phyloP scores from a whole-genome alignment of 2,113 vertebrate genomes.

The Atractosteus spatula region DNA sequence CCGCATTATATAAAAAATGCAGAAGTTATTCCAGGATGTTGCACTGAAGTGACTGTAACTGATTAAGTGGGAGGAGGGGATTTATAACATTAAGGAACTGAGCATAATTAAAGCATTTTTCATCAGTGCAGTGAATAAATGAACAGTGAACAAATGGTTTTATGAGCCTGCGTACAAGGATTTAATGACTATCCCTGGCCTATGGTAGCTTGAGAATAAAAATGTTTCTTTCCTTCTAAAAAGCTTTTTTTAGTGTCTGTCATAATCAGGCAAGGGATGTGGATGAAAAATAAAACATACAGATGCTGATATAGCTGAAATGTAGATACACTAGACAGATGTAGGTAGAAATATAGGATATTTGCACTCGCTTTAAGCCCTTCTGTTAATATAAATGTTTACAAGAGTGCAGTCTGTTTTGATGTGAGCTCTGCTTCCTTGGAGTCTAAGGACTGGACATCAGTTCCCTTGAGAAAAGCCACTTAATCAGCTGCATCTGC shows the following conservation, averaged over 20 bases:
- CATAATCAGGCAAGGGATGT: background rate
- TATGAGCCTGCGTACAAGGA: background rate
- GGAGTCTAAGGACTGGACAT: slow-evolving; percentile 9
- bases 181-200: slow-evolving; percentile 1
- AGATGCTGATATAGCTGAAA: too few species aligned
- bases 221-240: background rate
- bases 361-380: background rate
- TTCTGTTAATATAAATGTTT: background rate
- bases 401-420: background rate
- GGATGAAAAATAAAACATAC: background rate
- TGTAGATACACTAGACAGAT: background rate
- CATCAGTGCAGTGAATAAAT: background rate
- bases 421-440: background rate
- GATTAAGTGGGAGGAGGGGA: background rate
- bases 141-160: background rate
- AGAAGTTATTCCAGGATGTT: background rate
- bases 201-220: background rate
- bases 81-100: background rate
- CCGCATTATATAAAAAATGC: background rate
- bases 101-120: background rate
- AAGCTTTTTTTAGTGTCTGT: background rate
- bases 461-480: slow-evolving; percentile 10
- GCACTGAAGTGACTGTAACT: background rate
- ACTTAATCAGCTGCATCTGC: slow-evolving; percentile 41
- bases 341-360: background rate